Base-by-base conservation (phyloP, 2,797 vertebrate genomes). In the Sebastes hopkinsi region DNA sequence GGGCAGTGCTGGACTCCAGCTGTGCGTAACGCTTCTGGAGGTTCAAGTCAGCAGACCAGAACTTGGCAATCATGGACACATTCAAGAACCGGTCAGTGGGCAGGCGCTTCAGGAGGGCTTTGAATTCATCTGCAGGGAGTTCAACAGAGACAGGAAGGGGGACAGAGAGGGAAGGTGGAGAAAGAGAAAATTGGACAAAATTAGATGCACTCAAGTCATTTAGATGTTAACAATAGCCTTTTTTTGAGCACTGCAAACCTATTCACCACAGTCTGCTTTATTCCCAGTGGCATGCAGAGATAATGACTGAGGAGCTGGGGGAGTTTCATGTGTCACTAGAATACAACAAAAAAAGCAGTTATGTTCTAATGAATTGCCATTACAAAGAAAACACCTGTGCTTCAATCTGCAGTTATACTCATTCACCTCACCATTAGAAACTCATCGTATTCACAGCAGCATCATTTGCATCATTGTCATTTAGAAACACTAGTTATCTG, bases 1-100 rank as follows among this genome's bases (percentile, higher is more conserved):
- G 85, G 83, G 97, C 96, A 56, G 97, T 90, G 91, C 95, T 96
- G 82, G 94, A 92, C 81, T 97, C 96, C 93, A 99, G 91, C 92
- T 97, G 97, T 79, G 96, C 94, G 66, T 97, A 98, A 78, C 97
- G 97, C 80, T 97, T 98, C 93, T 97, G 97, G n/a, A 99, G 87
- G 6, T 95, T 83, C 30, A 93, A 46, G 84, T 99, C 98, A 80
- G 95, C 92, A 11, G 94, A 94, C 98, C 98, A 99, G 93, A 97
- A 97, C 92, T 97, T 97, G 72, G 97, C 96, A 74, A 99, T 94
- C 65, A 93, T 91, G 0, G 98, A 97, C 81, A 96, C 94, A 88
- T 99, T 99, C 91, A 99, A 86, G 93, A 99, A 99, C 32, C 89
- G 96, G 89, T 99, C 98, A 0, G 89, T 93, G 0, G 98, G 98